A percentile compares a stretch with the other conserved stretches of the same genome.
Evolutionary conservation across 2,113 vertebrate genomes (phyloP).

Genomic region (Rhombomys opimus): DNA sequence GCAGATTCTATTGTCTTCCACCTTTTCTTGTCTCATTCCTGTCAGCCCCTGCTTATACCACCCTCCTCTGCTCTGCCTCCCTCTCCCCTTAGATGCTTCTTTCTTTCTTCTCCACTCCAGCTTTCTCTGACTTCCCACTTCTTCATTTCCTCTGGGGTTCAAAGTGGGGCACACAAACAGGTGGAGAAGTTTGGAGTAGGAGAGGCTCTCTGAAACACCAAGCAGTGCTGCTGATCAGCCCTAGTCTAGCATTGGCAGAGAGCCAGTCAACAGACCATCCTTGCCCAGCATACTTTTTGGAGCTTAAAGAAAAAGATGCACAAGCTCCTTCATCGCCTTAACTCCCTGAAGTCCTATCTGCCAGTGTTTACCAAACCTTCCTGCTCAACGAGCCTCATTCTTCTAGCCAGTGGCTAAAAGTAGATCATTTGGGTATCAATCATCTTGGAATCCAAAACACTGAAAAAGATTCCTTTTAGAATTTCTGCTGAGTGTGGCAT

Average conservation of each 20-base stretch:
- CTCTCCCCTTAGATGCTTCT: neutral
- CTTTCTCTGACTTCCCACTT: neutral
- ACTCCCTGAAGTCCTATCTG: neutral
- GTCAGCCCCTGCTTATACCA: neutral
- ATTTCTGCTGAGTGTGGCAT: neutral
- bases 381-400: neutral
- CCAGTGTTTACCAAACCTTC: neutral
- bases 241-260: neutral
- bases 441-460: neutral
- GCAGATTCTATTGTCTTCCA: neutral
- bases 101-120: neutral
- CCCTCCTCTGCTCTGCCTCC: too few relatives aligned
- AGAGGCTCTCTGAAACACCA: neutral
- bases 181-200: neutral
- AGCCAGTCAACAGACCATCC: neutral
- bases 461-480: slow-evolving; percentile 30
- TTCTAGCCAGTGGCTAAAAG: neutral
- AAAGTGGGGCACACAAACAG: neutral
- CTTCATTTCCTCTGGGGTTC: neutral
- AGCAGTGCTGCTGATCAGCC: neutral
- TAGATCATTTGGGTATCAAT: neutral
- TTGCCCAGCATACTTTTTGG: neutral
- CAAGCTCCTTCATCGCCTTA: neutral
- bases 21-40: neutral
- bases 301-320: neutral